These are phyloP conservation scores for Edolisoma coerulescens DNA, from an alignment of 2,113 vertebrate genomes.

Conservation along the genomic window DNA sequence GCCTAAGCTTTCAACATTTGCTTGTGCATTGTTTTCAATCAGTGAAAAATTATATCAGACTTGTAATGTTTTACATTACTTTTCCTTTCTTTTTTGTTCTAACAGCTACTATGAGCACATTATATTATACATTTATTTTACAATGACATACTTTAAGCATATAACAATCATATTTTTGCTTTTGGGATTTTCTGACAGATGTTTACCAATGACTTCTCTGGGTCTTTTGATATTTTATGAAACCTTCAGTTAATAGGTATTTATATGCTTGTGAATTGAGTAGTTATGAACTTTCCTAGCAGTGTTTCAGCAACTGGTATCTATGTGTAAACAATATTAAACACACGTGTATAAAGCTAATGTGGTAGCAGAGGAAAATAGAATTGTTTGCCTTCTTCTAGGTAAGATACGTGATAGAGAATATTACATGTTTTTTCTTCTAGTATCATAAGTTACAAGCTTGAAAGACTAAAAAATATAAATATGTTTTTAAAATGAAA, in stretches of 20 bases:
- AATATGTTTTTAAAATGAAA: neutral
- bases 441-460: neutral
- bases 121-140: neutral
- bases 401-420: neutral
- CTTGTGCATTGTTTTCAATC: neutral
- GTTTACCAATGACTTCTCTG: neutral
- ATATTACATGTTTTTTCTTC: neutral
- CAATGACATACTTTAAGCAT: neutral
- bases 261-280: neutral
- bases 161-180: neutral
- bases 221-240: neutral
- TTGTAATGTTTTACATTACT: neutral
- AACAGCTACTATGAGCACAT: neutral
- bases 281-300: neutral
- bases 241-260: neutral
- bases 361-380: neutral
- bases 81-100: neutral
- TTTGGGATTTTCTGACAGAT: neutral
- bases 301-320: neutral
- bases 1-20: neutral
- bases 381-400: neutral
- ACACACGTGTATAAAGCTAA: neutral
- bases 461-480: neutral
- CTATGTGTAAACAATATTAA: neutral
- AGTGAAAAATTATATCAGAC: neutral